Evolutionary conservation across 2,888 invertebrate species (phyloP).

Genomic region (Laspeyria flexula): DNA sequence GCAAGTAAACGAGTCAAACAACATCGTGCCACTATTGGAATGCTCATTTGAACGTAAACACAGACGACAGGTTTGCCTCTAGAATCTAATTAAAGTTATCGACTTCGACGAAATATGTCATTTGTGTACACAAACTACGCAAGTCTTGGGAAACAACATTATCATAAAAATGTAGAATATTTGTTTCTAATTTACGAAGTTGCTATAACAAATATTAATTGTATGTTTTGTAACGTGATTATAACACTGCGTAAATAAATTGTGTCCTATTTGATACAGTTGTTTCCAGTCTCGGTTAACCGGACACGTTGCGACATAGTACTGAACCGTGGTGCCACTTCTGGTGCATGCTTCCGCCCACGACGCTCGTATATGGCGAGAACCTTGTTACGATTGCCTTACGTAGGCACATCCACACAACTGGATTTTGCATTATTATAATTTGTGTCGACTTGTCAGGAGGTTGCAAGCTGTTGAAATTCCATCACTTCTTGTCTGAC

Average conservation of each 20-base stretch:
- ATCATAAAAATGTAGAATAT: conserved; percentile 10
- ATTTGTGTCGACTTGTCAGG: conserved; percentile 56
- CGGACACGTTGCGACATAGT: conserved; percentile 50
- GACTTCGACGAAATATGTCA: conserved; percentile 36
- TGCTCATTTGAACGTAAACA: conserved; percentile 47
- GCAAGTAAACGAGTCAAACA: conserved; percentile 35
- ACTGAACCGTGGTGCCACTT: conserved; percentile 45
- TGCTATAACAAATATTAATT: conserved; percentile 4
- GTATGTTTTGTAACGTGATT: conserved; percentile 11
- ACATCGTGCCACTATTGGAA: conserved; percentile 33
- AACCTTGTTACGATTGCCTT: conserved; percentile 69
- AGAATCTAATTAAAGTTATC: conserved; percentile 55
- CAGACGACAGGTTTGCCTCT: conserved; percentile 46
- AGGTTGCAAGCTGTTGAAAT: conserved; percentile 60
- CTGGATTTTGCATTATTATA: conserved; percentile 60
- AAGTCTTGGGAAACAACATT: conserved; percentile 29
- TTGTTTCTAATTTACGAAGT: conserved; percentile 1
- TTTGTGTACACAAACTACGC: conserved; percentile 12
- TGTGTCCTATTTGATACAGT: conserved; percentile 19
- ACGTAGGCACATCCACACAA: conserved; percentile 63
- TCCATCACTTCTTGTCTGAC: conserved; percentile 53
- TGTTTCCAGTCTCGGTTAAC: conserved; percentile 35
- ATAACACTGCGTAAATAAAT: conserved; percentile 2
- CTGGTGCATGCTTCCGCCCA: conserved; percentile 76
- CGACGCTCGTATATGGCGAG: conserved; percentile 66